Base-by-base conservation (phyloP, 2,797 vertebrate species). In the Meriones psammophilus region DNA sequence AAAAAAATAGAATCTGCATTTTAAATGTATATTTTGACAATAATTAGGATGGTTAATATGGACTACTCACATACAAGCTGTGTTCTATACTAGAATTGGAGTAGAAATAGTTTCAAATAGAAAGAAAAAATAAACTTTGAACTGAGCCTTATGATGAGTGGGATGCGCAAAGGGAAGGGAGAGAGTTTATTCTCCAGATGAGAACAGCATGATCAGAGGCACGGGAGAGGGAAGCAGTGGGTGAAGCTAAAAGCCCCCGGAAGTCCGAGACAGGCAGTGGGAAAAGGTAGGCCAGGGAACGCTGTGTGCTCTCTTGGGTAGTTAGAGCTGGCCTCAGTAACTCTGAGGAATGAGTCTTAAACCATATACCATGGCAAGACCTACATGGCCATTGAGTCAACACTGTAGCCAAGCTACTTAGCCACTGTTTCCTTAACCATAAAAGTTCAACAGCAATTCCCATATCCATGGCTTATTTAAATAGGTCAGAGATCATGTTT, bases 241-340 rank as follows among this genome's bases (percentile, higher is more conserved):
- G 24, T 17, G 20, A 62, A 85, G 69, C 15, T 42, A 30, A 42
- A 22, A 66, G 28, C 18, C 1, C 3, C 36, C 56, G 12, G 24
- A 30, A 20, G 36, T 1, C 13, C 7, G 0, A 13, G n/a, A 4
- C 39, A 28, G 74, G 36, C 33, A 36, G 33, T 33, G 22, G 69
- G 9, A n/a, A 3, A 69, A 14, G 39, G n/a, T 17, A 30, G 30
- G 46, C 26, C 10, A 46, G 56, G 10, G 4, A 6, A 30, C 0
- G 0, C 1, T 13, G 7, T 14, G 1, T 66, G 74, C 62, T 33
- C 6, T 0, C 0, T 28, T 0, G 0, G 3, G 2, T 13, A 30
- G 39, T 36, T 33, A 46, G 62, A 30, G n/a, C 39, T 8, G 56
- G 68, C 60, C 89, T 58, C 2, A 24, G 22, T 3, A 50, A 30